Evolutionary conservation across 2,888 invertebrate genomes (phyloP), one percentile per base, ranked within the genome.

Genomic region (Xestia xanthographa): DNA sequence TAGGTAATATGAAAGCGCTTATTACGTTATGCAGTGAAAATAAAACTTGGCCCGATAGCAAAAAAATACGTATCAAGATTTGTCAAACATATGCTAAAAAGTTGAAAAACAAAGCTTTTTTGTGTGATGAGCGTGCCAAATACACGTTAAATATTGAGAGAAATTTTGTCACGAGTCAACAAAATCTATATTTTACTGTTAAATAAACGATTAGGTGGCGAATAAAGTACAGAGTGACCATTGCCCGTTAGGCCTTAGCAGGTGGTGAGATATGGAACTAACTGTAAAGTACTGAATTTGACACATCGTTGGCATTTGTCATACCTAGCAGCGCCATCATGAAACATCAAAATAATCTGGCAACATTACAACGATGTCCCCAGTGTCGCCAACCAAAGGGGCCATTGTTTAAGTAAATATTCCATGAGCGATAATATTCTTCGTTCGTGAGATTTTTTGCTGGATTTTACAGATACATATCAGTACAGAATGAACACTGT

Each of bases 91-190:
- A 73, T 65, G 83, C 68, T 79, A 87, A 89, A 86, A 83, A 83
- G 67, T 81, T 69, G 70, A 87, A 87, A 84, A 81, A 81, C 77
- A 79, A 74, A 86, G 66, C 53, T 67, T 84, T 74, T 69, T 69
- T 76, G 66, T 80, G 84, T 79, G 72, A 82, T 65, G 74, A 85
- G 83, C 72, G 76, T 77, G 74, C 74, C 83, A 78, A 6, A 6
- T n/a, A 63, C 72, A 82, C 66, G 78, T 79, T 85, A 88, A 90
- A 87, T 88, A 87, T 89, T 89, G 74, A 85, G 87, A 87, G 89
- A 92, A 88, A 91, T 86, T 80, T 79, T 80, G 86, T 89, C 87
- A 88, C 88, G 86, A 89, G 86, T 82, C 85, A 84, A 88, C 86
- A 86, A 62, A 63, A 75, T 63, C 20, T 75, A 58, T 17, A 67